Evolutionary conservation across 2,797 vertebrate genomes (phyloP).

Genomic region (Lophotriccus pileatus): DNA sequence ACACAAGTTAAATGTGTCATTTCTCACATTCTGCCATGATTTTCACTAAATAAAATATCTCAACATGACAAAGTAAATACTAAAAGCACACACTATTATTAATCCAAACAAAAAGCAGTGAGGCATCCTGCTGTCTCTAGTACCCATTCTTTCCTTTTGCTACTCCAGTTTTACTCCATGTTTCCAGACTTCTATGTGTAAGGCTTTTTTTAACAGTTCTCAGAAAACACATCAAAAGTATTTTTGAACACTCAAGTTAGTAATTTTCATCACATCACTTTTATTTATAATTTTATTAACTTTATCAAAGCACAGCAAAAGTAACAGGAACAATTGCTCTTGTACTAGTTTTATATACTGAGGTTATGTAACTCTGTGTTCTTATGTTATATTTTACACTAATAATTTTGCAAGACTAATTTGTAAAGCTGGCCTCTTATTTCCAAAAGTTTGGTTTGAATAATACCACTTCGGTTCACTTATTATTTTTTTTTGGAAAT

Average conservation of each 20-base stretch:
- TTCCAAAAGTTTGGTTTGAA: neutral
- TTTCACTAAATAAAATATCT: neutral
- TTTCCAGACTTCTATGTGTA: neutral
- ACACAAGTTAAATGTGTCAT: neutral
- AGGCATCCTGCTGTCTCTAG: neutral
- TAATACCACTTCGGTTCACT: neutral
- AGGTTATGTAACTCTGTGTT: neutral
- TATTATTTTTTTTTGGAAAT: neutral
- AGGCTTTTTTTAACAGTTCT: neutral
- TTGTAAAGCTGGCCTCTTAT: neutral
- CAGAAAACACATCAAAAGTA: neutral
- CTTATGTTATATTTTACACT: neutral
- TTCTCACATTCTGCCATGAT: neutral
- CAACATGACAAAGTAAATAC: neutral
- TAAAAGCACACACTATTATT: neutral
- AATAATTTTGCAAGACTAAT: neutral
- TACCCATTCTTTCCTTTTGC: neutral
- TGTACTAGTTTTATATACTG: neutral
- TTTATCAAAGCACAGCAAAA: neutral
- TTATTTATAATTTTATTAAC: neutral
- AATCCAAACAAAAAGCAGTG: neutral
- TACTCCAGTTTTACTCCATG: neutral
- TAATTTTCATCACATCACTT: neutral
- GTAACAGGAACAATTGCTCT: neutral
- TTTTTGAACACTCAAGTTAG: neutral